Conservation (phyloP, 2,888 invertebrate species). For the Zonitis immaculata region DNA sequence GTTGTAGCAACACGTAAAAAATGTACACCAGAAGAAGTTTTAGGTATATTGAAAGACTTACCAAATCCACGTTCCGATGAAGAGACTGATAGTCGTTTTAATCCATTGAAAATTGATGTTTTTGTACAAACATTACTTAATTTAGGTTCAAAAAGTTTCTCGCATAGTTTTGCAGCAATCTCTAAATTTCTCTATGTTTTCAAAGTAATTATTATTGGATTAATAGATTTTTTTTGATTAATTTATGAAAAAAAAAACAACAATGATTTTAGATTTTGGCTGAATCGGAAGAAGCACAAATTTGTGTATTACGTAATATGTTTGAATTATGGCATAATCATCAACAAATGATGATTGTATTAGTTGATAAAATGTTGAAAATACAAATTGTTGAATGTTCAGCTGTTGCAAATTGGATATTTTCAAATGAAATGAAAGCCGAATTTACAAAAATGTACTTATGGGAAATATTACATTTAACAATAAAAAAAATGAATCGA, state of each 20-base stretch:
- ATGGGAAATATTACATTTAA: conserved; percentile 95
- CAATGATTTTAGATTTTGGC: conserved; percentile 69
- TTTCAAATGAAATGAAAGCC: conserved; percentile 86
- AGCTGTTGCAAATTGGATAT: conserved; percentile 97
- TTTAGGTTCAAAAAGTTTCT: conserved; percentile 94
- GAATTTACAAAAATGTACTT: conserved; percentile 92
- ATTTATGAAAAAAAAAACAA: too few species aligned
- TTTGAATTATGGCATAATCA: conserved; percentile 95
- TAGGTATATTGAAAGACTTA: conserved; percentile 79
- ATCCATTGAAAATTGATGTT: conserved; percentile 92
- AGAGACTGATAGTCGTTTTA: conserved; percentile 70
- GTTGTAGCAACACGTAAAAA: conserved; percentile 84
- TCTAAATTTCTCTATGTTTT: conserved; percentile 93
- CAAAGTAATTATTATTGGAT: conserved; percentile 67
- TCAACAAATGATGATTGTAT: conserved; percentile 94
- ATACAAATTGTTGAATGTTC: conserved; percentile 96
- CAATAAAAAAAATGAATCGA: conserved; percentile 95
- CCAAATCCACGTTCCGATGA: conserved; percentile 77
- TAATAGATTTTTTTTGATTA: too few species aligned
- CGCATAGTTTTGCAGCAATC: conserved; percentile 98
- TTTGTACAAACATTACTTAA: conserved; percentile 94
- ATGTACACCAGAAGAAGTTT: conserved; percentile 84
- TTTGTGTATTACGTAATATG: conserved; percentile 85
- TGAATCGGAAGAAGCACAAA: conserved; percentile 93
- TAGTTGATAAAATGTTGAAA: conserved; percentile 96